Base-by-base conservation (phyloP, 2,797 vertebrate genomes). In the Galagoides demidoff region DNA sequence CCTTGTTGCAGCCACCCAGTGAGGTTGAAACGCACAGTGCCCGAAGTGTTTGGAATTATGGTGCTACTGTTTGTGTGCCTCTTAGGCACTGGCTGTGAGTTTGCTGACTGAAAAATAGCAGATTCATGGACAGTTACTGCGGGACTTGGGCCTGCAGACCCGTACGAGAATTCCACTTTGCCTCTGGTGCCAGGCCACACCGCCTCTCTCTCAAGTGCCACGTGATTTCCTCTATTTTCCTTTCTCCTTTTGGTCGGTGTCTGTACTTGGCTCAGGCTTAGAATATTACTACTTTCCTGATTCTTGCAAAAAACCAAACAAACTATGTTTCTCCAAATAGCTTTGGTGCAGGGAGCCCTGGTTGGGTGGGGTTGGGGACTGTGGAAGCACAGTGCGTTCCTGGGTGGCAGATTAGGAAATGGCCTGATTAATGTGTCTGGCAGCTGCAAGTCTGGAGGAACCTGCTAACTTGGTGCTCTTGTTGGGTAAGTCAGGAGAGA, bases 151-250 rank as follows among this genome's bases (percentile, higher is more conserved):
- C 23, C 63, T 5, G 5, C 83, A 63, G 39, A 61, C 34, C 29
- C 2, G 13, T 8, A 0, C 0, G n/a, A 19, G n/a, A 19, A 14
- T 1, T 25, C 59, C 20, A 20, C 0, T 1, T 68, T 0, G 19
- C 0, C 0, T 6, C 2, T 9, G 7, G 52, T 27, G 3, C n/a
- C 57, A 0, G 0, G 5, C 55, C 0, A 0, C 20, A 2, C 12
- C 23, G n/a, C n/a, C 43, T 70, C 0, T 2, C 64, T 29, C 0
- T 11, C 39, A 1, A 5, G 13, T 4, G 14, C 13, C 14, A 0
- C 2, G 49, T 22, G 17, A 52, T n/a, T 83, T 79, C 78, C 73
- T 81, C 20, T 68, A 1, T 13, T 14, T 74, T 34, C 55, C 70
- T 74, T 70, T 16, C 68, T 12, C 82, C 27, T 68, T 61, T 74